Conservation (phyloP, 2,888 invertebrate species). For the Parthenolecanium corni region DNA sequence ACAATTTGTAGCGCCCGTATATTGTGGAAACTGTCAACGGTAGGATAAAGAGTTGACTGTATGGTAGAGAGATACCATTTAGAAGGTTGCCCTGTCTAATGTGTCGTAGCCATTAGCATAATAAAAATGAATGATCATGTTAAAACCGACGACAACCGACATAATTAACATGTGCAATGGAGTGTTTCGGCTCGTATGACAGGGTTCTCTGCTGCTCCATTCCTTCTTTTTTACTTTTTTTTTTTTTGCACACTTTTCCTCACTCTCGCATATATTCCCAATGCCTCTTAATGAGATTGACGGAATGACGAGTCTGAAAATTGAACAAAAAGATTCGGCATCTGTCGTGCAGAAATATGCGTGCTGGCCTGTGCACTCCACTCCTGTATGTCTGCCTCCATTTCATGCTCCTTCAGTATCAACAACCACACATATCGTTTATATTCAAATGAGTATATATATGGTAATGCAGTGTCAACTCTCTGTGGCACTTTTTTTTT, state of each 20-base stretch:
- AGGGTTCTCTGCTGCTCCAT: neutral
- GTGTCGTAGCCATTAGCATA: constrained; percentile 27
- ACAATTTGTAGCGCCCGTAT: constrained; percentile 10
- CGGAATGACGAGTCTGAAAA: constrained; percentile 21
- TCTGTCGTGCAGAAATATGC: constrained; percentile 1
- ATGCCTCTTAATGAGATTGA: constrained; percentile 22
- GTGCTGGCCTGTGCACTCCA: too few relatives aligned
- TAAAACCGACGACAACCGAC: constrained; percentile 23
- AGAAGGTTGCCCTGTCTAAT: constrained; percentile 24
- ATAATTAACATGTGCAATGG: constrained; percentile 26
- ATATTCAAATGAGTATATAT: constrained; percentile 11
- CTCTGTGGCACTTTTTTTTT: too few relatives aligned
- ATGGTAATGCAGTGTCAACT: neutral
- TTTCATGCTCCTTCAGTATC: too few relatives aligned
- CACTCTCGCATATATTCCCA: neutral
- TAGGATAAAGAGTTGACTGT: constrained; percentile 15
- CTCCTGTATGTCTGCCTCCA: too few relatives aligned
- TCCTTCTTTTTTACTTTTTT: too few relatives aligned
- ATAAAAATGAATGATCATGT: constrained; percentile 29
- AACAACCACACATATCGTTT: neutral
- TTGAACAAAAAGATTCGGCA: constrained; percentile 16
- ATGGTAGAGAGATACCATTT: constrained; percentile 8
- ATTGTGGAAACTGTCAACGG: constrained; percentile 17
- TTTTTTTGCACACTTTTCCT: too few relatives aligned
- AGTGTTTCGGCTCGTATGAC: constrained; percentile 20